Conservation (phyloP, 2,113 vertebrate genomes). For the Agelaius phoeniceus region DNA sequence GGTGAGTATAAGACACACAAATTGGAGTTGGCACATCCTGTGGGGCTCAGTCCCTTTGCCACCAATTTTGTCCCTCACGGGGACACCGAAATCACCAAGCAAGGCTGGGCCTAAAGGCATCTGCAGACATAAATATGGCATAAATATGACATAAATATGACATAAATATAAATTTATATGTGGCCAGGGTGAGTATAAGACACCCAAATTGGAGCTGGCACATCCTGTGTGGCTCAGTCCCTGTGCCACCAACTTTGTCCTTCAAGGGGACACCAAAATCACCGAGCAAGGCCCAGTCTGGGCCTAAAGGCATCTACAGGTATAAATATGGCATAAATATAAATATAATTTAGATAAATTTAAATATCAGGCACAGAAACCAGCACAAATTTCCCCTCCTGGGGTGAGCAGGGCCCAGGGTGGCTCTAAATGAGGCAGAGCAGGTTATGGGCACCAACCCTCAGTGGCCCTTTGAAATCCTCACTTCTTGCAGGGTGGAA, state of each 20-base stretch:
- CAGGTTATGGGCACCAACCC: fast-evolving
- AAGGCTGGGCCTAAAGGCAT: too few relatives aligned
- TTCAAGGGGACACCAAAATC: fast-evolving
- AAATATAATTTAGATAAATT: background rate
- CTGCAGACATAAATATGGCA: background rate
- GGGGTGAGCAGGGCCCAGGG: fast-evolving
- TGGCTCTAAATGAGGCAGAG: background rate
- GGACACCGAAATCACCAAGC: too few relatives aligned
- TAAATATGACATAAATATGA: background rate
- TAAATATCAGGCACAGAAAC: background rate
- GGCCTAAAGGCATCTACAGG: background rate
- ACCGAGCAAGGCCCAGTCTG: background rate
- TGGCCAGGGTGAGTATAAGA: too few relatives aligned
- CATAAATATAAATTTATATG: background rate
- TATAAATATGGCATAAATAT: background rate
- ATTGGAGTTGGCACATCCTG: too few relatives aligned
- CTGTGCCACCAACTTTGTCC: background rate
- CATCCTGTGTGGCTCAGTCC: background rate
- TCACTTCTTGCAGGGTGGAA: background rate
- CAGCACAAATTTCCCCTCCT: fast-evolving
- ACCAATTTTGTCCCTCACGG: too few relatives aligned
- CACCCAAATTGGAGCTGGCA: fast-evolving
- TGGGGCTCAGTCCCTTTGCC: too few relatives aligned
- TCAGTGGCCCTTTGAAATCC: background rate
- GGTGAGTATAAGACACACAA: too few relatives aligned